These are phyloP conservation scores for Euproctis similis DNA, from an alignment of 2,888 invertebrate species.

Conservation along the genomic window DNA sequence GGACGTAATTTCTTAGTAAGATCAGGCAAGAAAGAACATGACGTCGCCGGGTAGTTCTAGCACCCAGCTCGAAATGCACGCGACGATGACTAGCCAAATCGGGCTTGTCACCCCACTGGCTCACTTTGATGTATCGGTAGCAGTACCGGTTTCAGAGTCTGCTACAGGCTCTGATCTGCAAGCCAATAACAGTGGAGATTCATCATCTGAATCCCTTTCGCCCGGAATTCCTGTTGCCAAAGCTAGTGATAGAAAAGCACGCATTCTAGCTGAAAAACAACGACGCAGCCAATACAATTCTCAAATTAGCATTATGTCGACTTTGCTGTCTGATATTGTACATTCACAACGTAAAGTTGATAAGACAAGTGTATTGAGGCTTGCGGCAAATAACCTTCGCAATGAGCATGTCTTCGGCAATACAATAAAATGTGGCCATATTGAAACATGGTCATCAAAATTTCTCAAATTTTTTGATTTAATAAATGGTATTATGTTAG, in stretches of 20 bases:
- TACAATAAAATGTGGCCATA: slow-evolving; percentile 61
- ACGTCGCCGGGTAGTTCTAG: slow-evolving; percentile 45
- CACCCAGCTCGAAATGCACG: slow-evolving; percentile 38
- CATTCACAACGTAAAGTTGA: slow-evolving; percentile 89
- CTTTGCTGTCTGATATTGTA: slow-evolving; percentile 88
- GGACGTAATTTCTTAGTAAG: slow-evolving; percentile 29
- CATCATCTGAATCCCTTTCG: slow-evolving; percentile 63
- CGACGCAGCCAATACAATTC: slow-evolving; percentile 92
- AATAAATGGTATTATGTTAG: slow-evolving; percentile 86
- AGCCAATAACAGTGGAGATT: slow-evolving; percentile 47
- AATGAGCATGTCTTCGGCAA: slow-evolving; percentile 82
- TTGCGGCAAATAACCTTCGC: slow-evolving; percentile 89
- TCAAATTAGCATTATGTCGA: slow-evolving; percentile 87
- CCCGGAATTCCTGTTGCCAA: slow-evolving; percentile 52
- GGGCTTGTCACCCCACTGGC: slow-evolving; percentile 28
- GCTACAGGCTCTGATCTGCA: slow-evolving; percentile 36
- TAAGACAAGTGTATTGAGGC: slow-evolving; percentile 91
- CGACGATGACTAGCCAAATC: slow-evolving; percentile 37
- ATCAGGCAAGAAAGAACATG: slow-evolving; percentile 38
- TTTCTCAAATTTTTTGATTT: slow-evolving; percentile 80
- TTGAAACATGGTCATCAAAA: slow-evolving; percentile 71
- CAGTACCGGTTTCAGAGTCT: slow-evolving; percentile 35
- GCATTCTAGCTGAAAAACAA: slow-evolving; percentile 93
- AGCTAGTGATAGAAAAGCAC: slow-evolving; percentile 85
- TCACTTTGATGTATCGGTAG: slow-evolving; percentile 43